Evolutionary conservation across 1,140 invertebrate species (phyloP).

Genomic region (Coptotermes formosanus): DNA sequence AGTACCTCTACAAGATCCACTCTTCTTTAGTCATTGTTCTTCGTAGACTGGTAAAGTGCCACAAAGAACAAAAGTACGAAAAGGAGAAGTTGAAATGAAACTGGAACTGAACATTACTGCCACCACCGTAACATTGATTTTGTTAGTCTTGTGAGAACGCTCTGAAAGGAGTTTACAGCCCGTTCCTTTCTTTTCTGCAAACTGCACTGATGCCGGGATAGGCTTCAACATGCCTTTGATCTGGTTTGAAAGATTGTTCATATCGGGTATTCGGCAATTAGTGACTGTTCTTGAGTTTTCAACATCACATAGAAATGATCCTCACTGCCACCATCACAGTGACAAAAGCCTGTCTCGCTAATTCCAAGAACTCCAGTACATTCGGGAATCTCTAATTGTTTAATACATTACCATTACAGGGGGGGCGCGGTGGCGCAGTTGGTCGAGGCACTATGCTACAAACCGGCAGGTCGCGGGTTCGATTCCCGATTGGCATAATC

Average conservation of each 20-base stretch:
- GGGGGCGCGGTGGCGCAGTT: no score
- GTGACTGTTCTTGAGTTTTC: not conserved
- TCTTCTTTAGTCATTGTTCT: not conserved
- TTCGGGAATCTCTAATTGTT: no score
- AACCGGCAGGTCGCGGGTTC: no score
- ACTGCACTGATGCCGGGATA: not conserved
- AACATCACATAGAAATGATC: not conserved
- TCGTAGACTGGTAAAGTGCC: not conserved
- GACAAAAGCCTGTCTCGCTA: no score
- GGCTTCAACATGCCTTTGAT: not conserved
- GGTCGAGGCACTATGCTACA: no score
- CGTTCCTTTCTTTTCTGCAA: not conserved
- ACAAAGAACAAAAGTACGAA: not conserved
- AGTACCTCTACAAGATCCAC: not conserved
- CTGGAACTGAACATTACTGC: not conserved
- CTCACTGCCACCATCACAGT: no score
- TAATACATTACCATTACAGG: no score
- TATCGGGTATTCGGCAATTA: not conserved
- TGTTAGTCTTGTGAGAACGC: not conserved
- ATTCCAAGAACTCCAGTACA: no score
- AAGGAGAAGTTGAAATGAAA: not conserved
- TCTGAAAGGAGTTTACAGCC: not conserved
- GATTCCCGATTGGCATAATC: no score
- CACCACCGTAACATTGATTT: slow-evolving; percentile 8
- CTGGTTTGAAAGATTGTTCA: not conserved